Percentiles rank a stretch among this genome's conserved stretches.
phyloP scores from a whole-genome alignment of 1,140 invertebrate genomes.

The Oedothorax gibbosus region DNA sequence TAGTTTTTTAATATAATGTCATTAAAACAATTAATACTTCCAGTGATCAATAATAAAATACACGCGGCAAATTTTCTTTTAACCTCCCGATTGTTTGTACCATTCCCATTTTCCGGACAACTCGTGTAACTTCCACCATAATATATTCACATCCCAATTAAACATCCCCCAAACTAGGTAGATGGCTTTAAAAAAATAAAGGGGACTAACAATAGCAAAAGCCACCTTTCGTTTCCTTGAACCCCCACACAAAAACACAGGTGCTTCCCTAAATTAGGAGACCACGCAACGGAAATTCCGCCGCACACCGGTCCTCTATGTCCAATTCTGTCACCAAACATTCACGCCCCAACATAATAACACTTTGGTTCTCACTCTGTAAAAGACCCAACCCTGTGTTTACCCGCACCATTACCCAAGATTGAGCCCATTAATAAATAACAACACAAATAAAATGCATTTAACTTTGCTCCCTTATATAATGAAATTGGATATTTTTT shows the following conservation, averaged over 20 bases:
- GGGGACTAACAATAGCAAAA: background rate
- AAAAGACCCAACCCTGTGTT: constrained; percentile 10
- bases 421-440: constrained; percentile 31
- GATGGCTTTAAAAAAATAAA: background rate
- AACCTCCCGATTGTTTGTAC: too few relatives aligned
- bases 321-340: background rate
- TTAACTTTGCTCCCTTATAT: too few relatives aligned
- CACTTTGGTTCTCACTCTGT: background rate
- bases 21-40: too few relatives aligned
- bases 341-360: constrained; percentile 8
- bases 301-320: constrained; percentile 9
- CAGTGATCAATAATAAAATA: too few relatives aligned
- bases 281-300: constrained; percentile 34
- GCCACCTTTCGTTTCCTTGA: constrained; percentile 18
- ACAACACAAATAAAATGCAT: background rate
- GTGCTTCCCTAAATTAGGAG: constrained; percentile 9
- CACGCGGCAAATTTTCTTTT: too few relatives aligned
- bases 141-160: too few relatives aligned
- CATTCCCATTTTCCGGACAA: too few relatives aligned
- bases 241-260: background rate
- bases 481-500: too few relatives aligned
- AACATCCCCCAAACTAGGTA: too few relatives aligned
- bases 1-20: too few relatives aligned
- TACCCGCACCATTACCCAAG: constrained; percentile 29
- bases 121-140: too few relatives aligned